A percentile compares a stretch with the other conserved stretches of the same genome.
phyloP scores from a whole-genome alignment of 2,113 vertebrate species.

The Scomber colias region DNA sequence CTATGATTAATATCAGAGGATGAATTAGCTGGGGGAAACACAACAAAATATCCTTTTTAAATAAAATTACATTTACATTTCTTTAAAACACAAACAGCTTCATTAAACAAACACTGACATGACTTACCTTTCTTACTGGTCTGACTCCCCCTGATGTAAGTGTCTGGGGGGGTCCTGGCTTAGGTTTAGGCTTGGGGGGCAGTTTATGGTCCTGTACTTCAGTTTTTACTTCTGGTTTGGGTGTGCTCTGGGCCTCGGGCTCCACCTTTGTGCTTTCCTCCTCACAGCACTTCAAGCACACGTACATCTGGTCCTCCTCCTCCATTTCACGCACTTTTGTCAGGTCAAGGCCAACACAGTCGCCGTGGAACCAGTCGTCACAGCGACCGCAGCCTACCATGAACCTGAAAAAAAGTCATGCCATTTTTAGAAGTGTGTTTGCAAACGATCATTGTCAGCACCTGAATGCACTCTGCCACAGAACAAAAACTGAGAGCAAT shows the following conservation, averaged over 20 bases:
- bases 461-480: neutral
- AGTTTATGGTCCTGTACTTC: conserved; percentile 84
- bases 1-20: conserved; percentile 74
- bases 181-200: conserved; percentile 82
- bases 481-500: neutral
- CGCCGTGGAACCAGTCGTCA: conserved; percentile 99
- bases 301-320: conserved; percentile 97
- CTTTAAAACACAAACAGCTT: neutral
- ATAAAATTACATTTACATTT: neutral
- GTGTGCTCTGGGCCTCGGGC: conserved; percentile 49
- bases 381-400: conserved; percentile 99
- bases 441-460: neutral
- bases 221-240: conserved; percentile 76
- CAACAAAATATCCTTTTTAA: conserved; percentile 30
- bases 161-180: conserved; percentile 81
- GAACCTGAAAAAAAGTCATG: conserved; percentile 84
- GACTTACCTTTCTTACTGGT: conserved; percentile 90
- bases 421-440: neutral
- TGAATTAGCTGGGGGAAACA: conserved; percentile 69
- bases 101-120: neutral
- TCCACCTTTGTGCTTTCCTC: conserved; percentile 91
- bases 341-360: conserved; percentile 96
- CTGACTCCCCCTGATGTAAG: conserved; percentile 83
- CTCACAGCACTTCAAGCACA: conserved; percentile 95
- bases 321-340: conserved; percentile 96